These are phyloP conservation scores for Todiramphus saurophagus DNA, from an alignment of 2,113 vertebrate species.

Conservation along the genomic window DNA sequence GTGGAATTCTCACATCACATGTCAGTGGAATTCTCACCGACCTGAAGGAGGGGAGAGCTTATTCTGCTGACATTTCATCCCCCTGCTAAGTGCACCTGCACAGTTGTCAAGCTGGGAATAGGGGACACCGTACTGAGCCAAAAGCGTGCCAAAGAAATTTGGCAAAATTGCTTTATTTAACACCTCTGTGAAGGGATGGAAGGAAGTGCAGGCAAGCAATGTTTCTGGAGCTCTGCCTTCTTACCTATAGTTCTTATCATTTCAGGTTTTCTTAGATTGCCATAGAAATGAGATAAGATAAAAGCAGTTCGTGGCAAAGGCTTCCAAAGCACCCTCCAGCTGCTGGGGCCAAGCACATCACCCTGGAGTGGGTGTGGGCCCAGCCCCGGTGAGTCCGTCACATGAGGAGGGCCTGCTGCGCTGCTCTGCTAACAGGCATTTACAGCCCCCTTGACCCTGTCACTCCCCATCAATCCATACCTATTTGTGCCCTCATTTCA, in stretches of 20 bases:
- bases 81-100: neutral
- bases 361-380: neutral
- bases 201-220: neutral
- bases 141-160: neutral
- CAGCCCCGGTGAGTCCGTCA: neutral
- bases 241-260: neutral
- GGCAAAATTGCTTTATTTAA: neutral
- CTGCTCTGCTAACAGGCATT: constrained; percentile 28
- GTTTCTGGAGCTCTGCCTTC: neutral
- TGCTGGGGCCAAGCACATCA: neutral
- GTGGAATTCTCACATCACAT: no score
- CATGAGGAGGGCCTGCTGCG: neutral
- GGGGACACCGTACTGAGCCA: neutral
- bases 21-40: neutral
- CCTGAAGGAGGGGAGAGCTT: neutral
- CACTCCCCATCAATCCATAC: constrained; percentile 37
- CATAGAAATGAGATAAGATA: neutral
- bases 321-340: neutral
- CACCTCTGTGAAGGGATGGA: neutral
- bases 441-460: constrained; percentile 41
- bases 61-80: neutral
- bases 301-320: neutral
- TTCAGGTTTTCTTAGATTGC: neutral
- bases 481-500: constrained; percentile 40
- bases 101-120: neutral